Evolutionary conservation across 2,797 vertebrate species (phyloP), one percentile per base, ranked within the genome.

Genomic region (Ctenochaetus hawaiiensis): DNA sequence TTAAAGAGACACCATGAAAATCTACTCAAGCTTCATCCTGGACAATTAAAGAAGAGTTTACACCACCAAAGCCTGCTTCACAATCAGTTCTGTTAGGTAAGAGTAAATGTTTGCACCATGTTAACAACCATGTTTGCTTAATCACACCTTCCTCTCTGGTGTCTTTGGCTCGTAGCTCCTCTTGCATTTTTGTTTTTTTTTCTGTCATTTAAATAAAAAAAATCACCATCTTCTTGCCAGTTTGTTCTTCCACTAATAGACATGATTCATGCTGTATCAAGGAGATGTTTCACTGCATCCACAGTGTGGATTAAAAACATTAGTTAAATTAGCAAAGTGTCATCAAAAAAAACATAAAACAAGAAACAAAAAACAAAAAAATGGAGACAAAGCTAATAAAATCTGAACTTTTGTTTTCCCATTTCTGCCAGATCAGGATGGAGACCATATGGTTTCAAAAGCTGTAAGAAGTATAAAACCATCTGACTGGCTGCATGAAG

Each of bases 391-490:
- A 17, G 68, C 71, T 43, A 65, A 78, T 72, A 17, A 56, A 84
- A 22, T 1, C 53, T 53, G 62, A 66, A 61, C 18, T 49, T 10
- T 4, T 30, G 43, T 62, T 47, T 59, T 49, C 58, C 64, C 16
- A 44, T 22, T 22, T 45, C 63, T 83, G 86, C 78, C 86, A 89
- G 72, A 78, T 72, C 3, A 30, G 17, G 72, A 83, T 51, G 34
- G 59, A 81, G 45, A 80, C 68, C 85, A 85, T 65, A 71, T 90
- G 89, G 69, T 75, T 80, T 54, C 39, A 34, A 30, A 63, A 61
- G 60, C 78, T 67, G 75, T 64, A 62, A 11, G 22, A 9, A 75
- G 59, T 61, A 20, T 8, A 51, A 49, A 74, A 77, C 68, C 63
- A 60, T 65, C 57, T 43, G 75, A 22, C 37, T 17, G 37, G 52